Conservation (phyloP, 2,113 vertebrate genomes). For the Phylloscopus trochiloides region DNA sequence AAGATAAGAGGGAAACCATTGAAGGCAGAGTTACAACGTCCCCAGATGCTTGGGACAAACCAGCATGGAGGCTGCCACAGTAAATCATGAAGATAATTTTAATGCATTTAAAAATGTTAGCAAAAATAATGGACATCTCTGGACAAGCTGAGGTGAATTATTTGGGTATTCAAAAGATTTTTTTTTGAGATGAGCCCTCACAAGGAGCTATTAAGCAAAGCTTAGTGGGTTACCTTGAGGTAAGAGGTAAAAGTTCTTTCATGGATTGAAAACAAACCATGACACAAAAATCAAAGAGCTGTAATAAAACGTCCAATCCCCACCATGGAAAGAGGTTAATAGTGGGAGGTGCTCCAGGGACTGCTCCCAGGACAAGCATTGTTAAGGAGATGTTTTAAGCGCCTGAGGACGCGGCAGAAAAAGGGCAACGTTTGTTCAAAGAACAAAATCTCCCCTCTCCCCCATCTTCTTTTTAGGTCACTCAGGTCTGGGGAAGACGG, state of each 20-base stretch:
- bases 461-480: not conserved
- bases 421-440: not conserved
- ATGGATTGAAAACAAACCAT: conserved; percentile 35
- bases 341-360: conserved; percentile 18
- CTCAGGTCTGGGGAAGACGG: not conserved
- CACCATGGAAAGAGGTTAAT: conserved; percentile 22
- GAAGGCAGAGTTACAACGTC: not conserved
- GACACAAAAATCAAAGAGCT: conserved; percentile 40
- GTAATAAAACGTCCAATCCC: conserved; percentile 33
- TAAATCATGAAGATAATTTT: not conserved
- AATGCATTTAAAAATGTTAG: conserved; percentile 31
- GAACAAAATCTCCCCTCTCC: not conserved
- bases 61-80: not conserved
- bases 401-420: not conserved
- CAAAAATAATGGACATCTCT: not conserved
- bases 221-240: conserved; percentile 43
- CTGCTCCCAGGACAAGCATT: not conserved
- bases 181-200: not conserved
- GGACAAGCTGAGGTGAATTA: not conserved
- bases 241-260: conserved; percentile 16
- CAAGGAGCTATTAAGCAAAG: conserved; percentile 49
- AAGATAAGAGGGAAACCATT: conserved; percentile 46
- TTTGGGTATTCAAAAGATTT: conserved; percentile 52
- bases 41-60: conserved; percentile 17
- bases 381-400: not conserved